These are phyloP conservation scores for Atta cephalotes DNA, from an alignment of 1,140 invertebrate species.

Conservation along the genomic window DNA sequence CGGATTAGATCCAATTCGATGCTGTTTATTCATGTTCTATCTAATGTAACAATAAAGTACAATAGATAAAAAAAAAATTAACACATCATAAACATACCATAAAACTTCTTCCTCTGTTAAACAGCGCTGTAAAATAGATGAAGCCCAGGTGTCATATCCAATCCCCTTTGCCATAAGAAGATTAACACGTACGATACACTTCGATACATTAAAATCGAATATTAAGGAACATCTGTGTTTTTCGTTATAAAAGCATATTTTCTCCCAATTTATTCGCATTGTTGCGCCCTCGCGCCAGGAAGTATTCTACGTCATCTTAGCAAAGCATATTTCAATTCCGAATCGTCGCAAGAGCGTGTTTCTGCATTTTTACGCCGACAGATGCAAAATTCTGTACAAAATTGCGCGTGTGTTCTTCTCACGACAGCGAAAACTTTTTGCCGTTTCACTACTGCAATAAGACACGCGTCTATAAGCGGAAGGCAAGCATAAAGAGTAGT, in stretches of 20 bases:
- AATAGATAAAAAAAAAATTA: too few relatives aligned
- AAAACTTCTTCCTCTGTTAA: too few relatives aligned
- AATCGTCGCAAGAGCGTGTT: slow-evolving; percentile 32
- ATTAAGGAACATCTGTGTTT: slow-evolving; percentile 6
- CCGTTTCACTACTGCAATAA: slow-evolving; percentile 48
- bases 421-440: slow-evolving; percentile 44
- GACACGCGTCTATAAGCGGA: slow-evolving; percentile 61
- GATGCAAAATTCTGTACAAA: slow-evolving; percentile 49
- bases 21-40: too few relatives aligned
- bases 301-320: slow-evolving; percentile 45
- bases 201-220: slow-evolving; percentile 16
- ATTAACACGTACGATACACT: too few relatives aligned
- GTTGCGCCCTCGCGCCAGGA: slow-evolving; percentile 10
- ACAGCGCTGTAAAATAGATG: too few relatives aligned
- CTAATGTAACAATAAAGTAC: too few relatives aligned
- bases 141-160: too few relatives aligned
- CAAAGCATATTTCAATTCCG: slow-evolving; percentile 54
- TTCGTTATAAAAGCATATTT: slow-evolving; percentile 18
- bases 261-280: slow-evolving; percentile 37
- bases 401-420: slow-evolving; percentile 42
- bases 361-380: slow-evolving; percentile 52
- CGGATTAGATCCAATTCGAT: too few relatives aligned
- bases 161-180: too few relatives aligned
- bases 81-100: too few relatives aligned
- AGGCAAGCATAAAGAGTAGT: slow-evolving; percentile 59